phyloP scores from a whole-genome alignment of 2,888 invertebrate genomes.

The Tiliacea citrago region DNA sequence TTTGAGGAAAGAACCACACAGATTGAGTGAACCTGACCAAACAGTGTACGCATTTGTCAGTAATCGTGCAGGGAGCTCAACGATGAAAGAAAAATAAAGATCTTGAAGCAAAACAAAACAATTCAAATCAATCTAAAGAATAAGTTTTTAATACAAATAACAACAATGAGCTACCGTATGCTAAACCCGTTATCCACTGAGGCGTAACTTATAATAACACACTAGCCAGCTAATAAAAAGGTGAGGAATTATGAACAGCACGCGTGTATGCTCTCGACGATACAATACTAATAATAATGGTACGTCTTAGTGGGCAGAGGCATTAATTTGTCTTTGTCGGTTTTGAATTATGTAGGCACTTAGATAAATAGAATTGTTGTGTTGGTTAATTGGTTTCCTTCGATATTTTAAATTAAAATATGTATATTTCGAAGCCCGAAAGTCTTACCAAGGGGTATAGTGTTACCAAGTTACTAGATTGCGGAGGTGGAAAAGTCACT shows the following conservation, averaged over 20 bases:
- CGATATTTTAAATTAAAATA: no score
- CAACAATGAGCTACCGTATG: slow-evolving; percentile 55
- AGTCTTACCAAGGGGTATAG: neutral
- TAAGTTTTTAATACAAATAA: slow-evolving; percentile 31
- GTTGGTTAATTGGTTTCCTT: slow-evolving; percentile 18
- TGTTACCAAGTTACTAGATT: neutral
- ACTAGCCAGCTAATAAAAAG: slow-evolving; percentile 40
- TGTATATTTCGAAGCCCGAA: neutral
- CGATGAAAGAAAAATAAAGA: neutral
- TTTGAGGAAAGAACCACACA: no score
- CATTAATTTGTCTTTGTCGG: slow-evolving; percentile 55
- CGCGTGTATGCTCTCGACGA: slow-evolving; percentile 23
- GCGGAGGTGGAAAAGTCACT: neutral
- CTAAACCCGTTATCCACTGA: slow-evolving; percentile 48
- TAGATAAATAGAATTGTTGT: slow-evolving; percentile 19
- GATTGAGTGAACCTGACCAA: no score
- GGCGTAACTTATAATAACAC: slow-evolving; percentile 48
- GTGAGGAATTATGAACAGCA: slow-evolving; percentile 45
- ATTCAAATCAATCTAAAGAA: slow-evolving; percentile 27
- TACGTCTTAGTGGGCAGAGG: slow-evolving; percentile 43
- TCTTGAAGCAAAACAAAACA: neutral
- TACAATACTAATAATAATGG: slow-evolving; percentile 51
- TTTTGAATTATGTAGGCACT: slow-evolving; percentile 27
- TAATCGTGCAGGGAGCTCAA: no score
- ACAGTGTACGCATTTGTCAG: no score